Base-by-base conservation (phyloP, 2,888 invertebrate species). In the Hipparchia sbordonii region DNA sequence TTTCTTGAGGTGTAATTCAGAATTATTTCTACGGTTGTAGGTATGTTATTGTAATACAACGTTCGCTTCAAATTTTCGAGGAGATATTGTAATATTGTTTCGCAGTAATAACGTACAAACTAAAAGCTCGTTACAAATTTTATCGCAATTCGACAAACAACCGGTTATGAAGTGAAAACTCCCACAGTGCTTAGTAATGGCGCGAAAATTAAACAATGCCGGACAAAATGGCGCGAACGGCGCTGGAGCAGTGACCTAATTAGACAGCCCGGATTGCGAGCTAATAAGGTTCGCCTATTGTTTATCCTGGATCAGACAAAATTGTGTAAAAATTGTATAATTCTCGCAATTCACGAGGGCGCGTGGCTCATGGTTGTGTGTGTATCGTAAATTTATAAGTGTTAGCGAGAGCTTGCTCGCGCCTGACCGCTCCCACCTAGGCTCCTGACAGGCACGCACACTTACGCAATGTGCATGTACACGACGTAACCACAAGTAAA, bases 171-270 rank as follows among this genome's bases (percentile, higher is more conserved):
- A 62, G 33, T 23, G 65, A 10, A 65, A 65, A 65, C 23, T 65
- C 51, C 23, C 51, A 52, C 63, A 52, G 10, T 3, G 48, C 62
- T 62, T n/a, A 13, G 62, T 62, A 62, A 62, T 48, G 62, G 52
- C 51, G 51, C 51, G 51, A 65, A 65, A 68, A 68, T 68, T 68
- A 60, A 59, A 68, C 68, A 59, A 51, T 33, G 48, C 6, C 57
- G 23, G 8, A 60, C 59, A 60, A 60, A 39, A 60, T 60, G 59
- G 59, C 59, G 33, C 23, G 7, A 12, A 45, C 59, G 48, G 59
- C 59, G 13, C 57, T 46, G 59, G 51, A 68, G 46, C 48, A 12
- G 8, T 48, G 68, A 68, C 68, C 68, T 68, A 68, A 60, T 68
- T 68, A 68, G 57, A 67, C 56, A 51, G 59, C 33, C 23, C 33